These are phyloP conservation scores for rat (Rattus norvegicus) DNA, from an alignment of 2,113 vertebrate genomes.

Conservation along the genomic window DNA sequence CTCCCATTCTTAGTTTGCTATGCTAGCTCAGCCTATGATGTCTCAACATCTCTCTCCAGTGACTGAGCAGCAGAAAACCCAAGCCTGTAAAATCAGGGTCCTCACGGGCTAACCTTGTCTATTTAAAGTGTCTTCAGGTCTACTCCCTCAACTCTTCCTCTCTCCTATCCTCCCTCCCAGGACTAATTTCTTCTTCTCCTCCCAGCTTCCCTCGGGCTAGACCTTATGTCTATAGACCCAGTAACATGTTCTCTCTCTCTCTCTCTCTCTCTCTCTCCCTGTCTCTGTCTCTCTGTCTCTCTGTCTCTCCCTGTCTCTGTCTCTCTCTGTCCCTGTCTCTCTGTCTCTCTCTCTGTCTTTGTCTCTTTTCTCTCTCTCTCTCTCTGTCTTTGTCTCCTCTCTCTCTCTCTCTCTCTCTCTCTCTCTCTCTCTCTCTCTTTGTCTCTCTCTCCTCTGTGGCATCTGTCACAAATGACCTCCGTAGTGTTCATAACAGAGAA, in stretches of 20 bases:
- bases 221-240: no score
- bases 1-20: neutral
- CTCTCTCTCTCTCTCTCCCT: no score
- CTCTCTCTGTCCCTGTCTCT: neutral
- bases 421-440: neutral
- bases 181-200: neutral
- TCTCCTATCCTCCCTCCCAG: no score
- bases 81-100: neutral
- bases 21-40: neutral
- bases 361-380: neutral
- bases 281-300: neutral
- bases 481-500: neutral
- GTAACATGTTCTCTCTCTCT: neutral
- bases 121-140: neutral
- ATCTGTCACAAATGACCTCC: no score
- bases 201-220: neutral
- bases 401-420: neutral
- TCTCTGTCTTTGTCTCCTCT: no score
- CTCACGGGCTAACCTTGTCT: neutral
- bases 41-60: neutral
- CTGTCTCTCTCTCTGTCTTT: no score
- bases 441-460: neutral
- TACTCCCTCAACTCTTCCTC: neutral
- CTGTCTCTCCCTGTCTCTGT: neutral
- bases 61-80: no score